These are phyloP conservation scores for Bombus waltoni DNA, from an alignment of 1,140 invertebrate genomes.

Conservation along the genomic window DNA sequence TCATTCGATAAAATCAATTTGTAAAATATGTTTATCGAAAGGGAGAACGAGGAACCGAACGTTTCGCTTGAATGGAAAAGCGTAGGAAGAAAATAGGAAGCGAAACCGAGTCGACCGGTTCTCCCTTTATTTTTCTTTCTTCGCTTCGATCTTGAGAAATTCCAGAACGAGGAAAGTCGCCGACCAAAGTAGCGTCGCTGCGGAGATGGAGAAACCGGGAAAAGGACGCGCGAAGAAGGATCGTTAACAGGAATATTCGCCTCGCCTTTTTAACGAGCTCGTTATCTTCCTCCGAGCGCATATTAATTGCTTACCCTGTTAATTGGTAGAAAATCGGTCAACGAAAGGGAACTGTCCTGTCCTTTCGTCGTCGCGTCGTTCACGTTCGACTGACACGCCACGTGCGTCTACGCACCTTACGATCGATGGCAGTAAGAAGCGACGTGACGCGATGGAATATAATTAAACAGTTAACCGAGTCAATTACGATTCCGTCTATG, in stretches of 20 bases:
- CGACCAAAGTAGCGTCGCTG: not conserved
- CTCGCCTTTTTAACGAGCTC: slow-evolving; percentile 33
- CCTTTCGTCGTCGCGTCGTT: not conserved
- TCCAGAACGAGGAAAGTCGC: not conserved
- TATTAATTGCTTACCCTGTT: slow-evolving; percentile 37
- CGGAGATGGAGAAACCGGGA: not conserved
- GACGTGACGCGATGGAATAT: too few species aligned
- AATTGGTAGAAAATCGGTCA: slow-evolving; percentile 31
- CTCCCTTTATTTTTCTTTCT: not conserved
- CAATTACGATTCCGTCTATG: too few species aligned
- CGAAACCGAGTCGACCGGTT: not conserved
- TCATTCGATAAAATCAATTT: slow-evolving; percentile 7
- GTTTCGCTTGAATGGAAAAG: not conserved
- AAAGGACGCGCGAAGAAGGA: not conserved
- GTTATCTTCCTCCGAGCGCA: slow-evolving; percentile 25
- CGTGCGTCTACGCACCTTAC: too few species aligned
- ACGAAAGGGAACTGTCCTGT: too few species aligned
- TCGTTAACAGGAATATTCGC: slow-evolving; percentile 29
- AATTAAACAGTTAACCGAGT: too few species aligned
- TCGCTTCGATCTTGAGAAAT: not conserved
- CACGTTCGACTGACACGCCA: too few species aligned
- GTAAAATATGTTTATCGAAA: slow-evolving; percentile 14
- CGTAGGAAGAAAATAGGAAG: not conserved
- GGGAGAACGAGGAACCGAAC: not conserved
- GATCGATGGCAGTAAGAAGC: too few species aligned